Base-by-base conservation (phyloP, 2,888 invertebrate species). In the Hipparchia semele region DNA sequence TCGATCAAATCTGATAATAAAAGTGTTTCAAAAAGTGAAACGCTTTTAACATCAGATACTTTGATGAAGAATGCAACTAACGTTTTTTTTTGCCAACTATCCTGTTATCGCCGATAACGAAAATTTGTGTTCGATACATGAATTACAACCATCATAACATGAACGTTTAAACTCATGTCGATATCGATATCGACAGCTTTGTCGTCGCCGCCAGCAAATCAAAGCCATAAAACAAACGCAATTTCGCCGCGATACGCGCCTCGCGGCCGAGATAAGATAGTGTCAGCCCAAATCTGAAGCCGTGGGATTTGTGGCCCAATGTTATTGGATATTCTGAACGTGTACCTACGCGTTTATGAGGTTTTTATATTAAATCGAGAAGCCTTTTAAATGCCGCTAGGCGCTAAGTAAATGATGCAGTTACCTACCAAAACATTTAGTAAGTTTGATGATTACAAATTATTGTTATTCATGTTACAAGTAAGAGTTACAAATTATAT, bases 181-280 rank as follows among this genome's bases (percentile, higher is more conserved):
- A 87, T 86, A 88, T 83, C 85, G 80, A 72, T 87, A 87, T 84
- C 86, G 79, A 77, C 76, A 80, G 87, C 91, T 93, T 94, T 93
- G 92, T 91, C 82, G 85, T 83, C 79, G 87, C 91, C 91, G 92
- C 86, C 87, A 83, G 82, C 87, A 94, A 94, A 94, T 94, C 94
- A 94, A 87, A 92, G 92, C 85, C 88, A 88, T 94, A 94, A 94
- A 94, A 94, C 92, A 93, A 89, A 89, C 87, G 90, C 91, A 92
- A 94, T 93, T 93, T 92, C 82, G 90, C 86, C 83, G 74, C 84
- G 91, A 92, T 92, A 92, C 76, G 81, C 81, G 81, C 83, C 87
- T 89, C 68, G 60, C 69, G 61, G 88, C 88, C 62, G 56, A 75
- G 92, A 92, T 94, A 87, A 92, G 91, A 91, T 92, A 89, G 23